These are phyloP conservation scores for Yponomeuta cagnagella DNA, from an alignment of 2,888 invertebrate genomes.

Conservation along the genomic window DNA sequence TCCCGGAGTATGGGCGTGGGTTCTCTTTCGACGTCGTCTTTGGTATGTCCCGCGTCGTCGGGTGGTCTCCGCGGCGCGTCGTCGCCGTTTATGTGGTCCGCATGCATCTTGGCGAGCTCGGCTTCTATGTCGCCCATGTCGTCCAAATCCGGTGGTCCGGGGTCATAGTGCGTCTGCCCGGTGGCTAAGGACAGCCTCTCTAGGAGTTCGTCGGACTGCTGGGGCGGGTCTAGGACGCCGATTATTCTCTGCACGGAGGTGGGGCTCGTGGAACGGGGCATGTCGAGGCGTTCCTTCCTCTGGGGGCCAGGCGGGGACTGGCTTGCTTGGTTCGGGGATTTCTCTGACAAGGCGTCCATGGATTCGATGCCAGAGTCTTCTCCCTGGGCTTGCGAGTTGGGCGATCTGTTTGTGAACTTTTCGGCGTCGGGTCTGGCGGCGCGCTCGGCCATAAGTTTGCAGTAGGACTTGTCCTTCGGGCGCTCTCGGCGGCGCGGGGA, in stretches of 20 bases:
- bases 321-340: constrained; percentile 91
- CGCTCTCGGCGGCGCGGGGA: constrained; percentile 57
- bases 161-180: constrained; percentile 44
- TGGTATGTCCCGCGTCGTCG: constrained; percentile 21
- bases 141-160: constrained; percentile 63
- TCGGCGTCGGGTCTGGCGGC: constrained; percentile 41
- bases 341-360: constrained; percentile 95
- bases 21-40: constrained; percentile 41
- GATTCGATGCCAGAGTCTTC: constrained; percentile 95
- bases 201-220: constrained; percentile 48
- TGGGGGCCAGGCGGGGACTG: constrained; percentile 79
- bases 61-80: constrained; percentile 40
- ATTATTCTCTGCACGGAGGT: constrained; percentile 67
- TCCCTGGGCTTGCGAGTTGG: constrained; percentile 78
- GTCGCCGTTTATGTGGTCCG: constrained; percentile 59
- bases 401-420: constrained; percentile 63
- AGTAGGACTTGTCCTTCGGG: constrained; percentile 73
- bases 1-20: constrained; percentile 45
- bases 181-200: constrained; percentile 37
- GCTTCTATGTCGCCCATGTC: constrained; percentile 81
- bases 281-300: constrained; percentile 59
- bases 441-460: constrained; percentile 73
- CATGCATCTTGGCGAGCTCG: constrained; percentile 81
- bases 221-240: constrained; percentile 49
- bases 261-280: constrained; percentile 61